phyloP scores from a whole-genome alignment of 2,113 vertebrate species.

The Girardinichthys multiradiatus region DNA sequence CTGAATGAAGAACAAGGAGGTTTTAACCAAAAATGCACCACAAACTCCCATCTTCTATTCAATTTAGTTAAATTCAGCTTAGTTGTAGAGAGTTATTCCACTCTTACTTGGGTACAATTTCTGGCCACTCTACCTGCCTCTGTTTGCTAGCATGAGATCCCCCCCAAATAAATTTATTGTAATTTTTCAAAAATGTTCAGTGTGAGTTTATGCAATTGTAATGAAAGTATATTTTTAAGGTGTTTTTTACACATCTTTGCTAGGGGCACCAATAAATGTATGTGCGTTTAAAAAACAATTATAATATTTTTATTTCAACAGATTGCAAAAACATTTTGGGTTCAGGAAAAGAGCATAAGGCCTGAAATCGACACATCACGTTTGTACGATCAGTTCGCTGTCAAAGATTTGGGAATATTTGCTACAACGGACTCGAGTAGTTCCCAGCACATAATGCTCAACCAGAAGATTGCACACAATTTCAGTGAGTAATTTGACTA shows the following conservation, averaged over 20 bases:
- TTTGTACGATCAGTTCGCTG: slow-evolving; percentile 74
- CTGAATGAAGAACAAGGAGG: too few species aligned
- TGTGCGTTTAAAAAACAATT: neutral
- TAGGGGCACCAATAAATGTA: neutral
- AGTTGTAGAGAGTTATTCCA: too few species aligned
- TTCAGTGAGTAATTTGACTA: slow-evolving; percentile 79
- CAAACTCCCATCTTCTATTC: too few species aligned
- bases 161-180: too few species aligned
- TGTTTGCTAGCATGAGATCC: too few species aligned
- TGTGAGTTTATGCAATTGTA: too few species aligned
- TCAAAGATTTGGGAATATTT: slow-evolving; percentile 50
- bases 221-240: too few species aligned
- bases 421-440: slow-evolving; percentile 32
- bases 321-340: slow-evolving; percentile 85
- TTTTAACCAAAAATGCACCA: too few species aligned
- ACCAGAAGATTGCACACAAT: slow-evolving; percentile 78
- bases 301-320: slow-evolving; percentile 67
- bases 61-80: too few species aligned
- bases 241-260: slow-evolving; percentile 29
- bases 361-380: slow-evolving; percentile 69
- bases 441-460: slow-evolving; percentile 78
- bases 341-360: slow-evolving; percentile 49
- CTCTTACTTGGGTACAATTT: too few species aligned
- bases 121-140: too few species aligned
- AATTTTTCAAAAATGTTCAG: too few species aligned